Percentiles rank a stretch among this genome's conserved stretches.
Evolutionary conservation across 2,797 vertebrate genomes (phyloP).

Genomic region (Alosa sapidissima): DNA sequence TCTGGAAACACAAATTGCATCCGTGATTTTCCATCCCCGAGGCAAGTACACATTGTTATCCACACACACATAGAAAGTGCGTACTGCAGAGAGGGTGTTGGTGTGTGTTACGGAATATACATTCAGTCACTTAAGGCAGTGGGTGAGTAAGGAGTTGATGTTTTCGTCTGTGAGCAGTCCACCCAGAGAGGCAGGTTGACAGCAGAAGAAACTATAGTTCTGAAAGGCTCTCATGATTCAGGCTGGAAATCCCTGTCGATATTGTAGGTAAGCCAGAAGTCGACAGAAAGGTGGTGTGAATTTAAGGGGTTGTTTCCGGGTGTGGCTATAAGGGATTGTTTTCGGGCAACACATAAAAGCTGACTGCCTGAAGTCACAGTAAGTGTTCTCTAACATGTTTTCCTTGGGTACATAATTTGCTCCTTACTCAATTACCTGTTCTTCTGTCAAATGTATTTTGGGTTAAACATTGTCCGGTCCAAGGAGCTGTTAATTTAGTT

Average conservation of each 20-base stretch:
- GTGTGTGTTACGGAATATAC: neutral
- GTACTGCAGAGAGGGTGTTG: neutral
- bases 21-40: neutral
- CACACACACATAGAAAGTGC: neutral
- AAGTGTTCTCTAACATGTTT: neutral
- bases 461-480: neutral
- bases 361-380: neutral
- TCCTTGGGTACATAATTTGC: neutral
- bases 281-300: neutral
- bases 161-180: neutral
- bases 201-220: neutral
- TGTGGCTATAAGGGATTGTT: neutral
- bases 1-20: neutral
- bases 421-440: neutral
- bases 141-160: neutral
- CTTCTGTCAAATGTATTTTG: neutral
- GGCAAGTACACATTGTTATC: neutral
- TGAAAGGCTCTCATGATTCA: neutral
- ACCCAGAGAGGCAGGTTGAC: neutral
- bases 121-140: neutral
- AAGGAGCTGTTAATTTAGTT: slow-evolving; percentile 56
- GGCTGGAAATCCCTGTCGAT: neutral
- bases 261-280: neutral
- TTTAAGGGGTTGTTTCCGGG: neutral
- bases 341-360: neutral